Evolutionary conservation across 2,797 vertebrate genomes (phyloP).

Genomic region (Poecilia picta): DNA sequence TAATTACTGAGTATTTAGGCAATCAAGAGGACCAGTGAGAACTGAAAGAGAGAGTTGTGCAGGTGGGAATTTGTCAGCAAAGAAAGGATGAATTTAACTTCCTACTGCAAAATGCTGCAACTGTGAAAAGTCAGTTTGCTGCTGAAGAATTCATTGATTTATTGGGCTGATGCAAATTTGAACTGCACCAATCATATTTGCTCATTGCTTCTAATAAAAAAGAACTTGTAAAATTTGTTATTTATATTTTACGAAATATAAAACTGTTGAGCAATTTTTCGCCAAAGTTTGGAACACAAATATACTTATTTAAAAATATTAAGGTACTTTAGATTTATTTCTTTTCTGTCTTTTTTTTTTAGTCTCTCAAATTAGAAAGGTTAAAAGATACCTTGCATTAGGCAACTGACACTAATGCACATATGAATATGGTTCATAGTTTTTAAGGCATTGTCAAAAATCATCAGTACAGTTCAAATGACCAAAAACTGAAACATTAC

Average conservation of each 20-base stretch:
- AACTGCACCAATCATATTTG: background rate
- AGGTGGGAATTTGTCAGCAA: background rate
- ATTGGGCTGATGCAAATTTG: background rate
- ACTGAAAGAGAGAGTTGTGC: background rate
- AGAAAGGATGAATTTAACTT: background rate
- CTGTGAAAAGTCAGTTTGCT: constrained; percentile 3
- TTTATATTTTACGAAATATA: background rate
- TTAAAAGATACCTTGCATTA: background rate
- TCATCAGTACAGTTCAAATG: background rate
- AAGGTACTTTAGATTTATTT: background rate
- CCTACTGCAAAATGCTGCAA: background rate
- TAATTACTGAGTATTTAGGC: constrained; percentile 58
- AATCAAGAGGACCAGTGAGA: constrained; percentile 29
- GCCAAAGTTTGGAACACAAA: background rate
- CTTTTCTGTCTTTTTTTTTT: background rate
- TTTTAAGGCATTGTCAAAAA: background rate
- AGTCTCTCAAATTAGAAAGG: background rate
- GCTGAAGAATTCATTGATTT: background rate
- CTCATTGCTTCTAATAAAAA: background rate
- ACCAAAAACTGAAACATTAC: background rate
- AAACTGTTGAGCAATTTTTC: background rate
- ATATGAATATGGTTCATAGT: background rate
- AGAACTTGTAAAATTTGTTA: background rate
- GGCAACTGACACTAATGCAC: background rate
- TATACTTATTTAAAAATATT: background rate